These are phyloP conservation scores for Drosophila mayri DNA, from an alignment of 1,140 invertebrate species.

Conservation along the genomic window DNA sequence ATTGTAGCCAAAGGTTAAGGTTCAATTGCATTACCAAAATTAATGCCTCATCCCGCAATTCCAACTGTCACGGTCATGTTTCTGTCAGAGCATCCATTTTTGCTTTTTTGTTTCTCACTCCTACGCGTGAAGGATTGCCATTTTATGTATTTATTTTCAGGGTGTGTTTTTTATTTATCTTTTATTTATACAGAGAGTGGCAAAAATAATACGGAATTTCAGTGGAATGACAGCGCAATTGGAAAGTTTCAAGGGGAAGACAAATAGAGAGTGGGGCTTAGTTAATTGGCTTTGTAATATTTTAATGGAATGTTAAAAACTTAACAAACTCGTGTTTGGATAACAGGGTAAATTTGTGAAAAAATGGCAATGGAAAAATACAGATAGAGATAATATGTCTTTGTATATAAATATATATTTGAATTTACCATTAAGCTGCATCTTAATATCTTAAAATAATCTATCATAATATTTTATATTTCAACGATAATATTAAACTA, in stretches of 20 bases:
- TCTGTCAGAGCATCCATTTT: constrained; percentile 5
- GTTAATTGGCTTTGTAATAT: constrained; percentile 4
- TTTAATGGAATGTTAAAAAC: background rate
- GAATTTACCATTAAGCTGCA: too few relatives aligned
- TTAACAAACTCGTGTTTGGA: background rate
- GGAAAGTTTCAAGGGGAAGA: too few relatives aligned
- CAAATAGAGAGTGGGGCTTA: background rate
- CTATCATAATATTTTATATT: background rate
- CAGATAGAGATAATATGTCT: too few relatives aligned
- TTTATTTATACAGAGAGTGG: constrained; percentile 2
- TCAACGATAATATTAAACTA: background rate
- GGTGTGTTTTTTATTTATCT: background rate
- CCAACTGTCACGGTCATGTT: constrained; percentile 23
- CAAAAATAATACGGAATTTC: background rate
- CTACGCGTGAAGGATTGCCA: constrained; percentile 1
- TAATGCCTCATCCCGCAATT: constrained; percentile 2
- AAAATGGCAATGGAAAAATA: background rate
- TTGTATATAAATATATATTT: too few relatives aligned
- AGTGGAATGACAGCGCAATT: constrained; percentile 1
- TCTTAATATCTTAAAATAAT: too few relatives aligned
- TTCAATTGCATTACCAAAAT: constrained; percentile 39
- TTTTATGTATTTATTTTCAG: constrained; percentile 27
- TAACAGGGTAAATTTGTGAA: background rate
- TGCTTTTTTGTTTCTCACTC: background rate
- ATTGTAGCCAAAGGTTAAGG: constrained; percentile 13